phyloP scores from a whole-genome alignment of 2,797 vertebrate species.

The Buphagus erythrorhynchus region DNA sequence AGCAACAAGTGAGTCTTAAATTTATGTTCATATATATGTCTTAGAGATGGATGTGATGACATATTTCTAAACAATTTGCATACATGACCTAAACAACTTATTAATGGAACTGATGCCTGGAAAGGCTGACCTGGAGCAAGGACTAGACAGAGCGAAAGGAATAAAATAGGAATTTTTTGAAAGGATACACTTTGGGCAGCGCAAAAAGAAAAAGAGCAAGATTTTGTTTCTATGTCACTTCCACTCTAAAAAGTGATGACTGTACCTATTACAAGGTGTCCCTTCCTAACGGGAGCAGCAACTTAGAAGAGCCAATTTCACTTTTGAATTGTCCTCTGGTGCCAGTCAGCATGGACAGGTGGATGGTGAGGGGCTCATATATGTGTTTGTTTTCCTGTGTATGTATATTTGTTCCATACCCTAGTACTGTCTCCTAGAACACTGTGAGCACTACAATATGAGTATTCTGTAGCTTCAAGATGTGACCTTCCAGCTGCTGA shows the following conservation, averaged over 20 bases:
- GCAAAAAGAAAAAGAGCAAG: neutral
- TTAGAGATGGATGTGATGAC: neutral
- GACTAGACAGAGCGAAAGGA: too few species aligned
- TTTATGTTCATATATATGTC: neutral
- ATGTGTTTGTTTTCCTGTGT: neutral
- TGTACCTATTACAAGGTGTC: neutral
- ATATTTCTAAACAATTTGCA: neutral
- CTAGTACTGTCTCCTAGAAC: neutral
- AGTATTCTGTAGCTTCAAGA: rapidly evolving
- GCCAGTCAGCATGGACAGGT: neutral
- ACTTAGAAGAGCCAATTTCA: neutral
- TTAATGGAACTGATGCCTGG: neutral
- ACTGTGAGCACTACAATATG: rapidly evolving
- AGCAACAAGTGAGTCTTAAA: neutral
- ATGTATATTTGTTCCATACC: neutral
- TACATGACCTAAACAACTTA: neutral
- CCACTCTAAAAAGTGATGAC: neutral
- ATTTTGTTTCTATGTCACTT: neutral
- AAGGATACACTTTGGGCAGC: too few species aligned
- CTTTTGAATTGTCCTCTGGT: neutral
- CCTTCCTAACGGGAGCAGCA: neutral
- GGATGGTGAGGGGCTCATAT: neutral
- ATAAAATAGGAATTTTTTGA: too few species aligned
- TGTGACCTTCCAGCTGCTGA: neutral
- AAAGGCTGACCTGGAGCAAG: too few species aligned